Evolutionary conservation across 2,888 invertebrate species (phyloP).

Genomic region (Timandra comae): DNA sequence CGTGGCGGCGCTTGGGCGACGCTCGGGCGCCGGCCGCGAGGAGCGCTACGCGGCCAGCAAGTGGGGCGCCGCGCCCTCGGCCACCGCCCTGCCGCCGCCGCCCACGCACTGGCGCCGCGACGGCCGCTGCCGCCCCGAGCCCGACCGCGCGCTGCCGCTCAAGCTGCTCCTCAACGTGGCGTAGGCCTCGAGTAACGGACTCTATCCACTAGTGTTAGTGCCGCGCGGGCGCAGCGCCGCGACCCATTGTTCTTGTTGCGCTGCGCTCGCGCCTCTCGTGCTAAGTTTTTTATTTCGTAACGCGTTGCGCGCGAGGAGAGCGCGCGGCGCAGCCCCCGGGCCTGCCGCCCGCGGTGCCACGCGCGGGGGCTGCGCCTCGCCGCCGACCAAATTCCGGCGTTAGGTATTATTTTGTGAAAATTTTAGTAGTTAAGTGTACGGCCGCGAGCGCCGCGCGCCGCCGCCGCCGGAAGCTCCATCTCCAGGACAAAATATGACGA

Average conservation of each 20-base stretch:
- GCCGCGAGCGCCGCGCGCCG: conserved; percentile 29
- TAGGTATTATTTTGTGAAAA: conserved; percentile 76
- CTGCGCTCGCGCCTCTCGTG: conserved; percentile 51
- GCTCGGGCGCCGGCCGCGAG: conserved; percentile 34
- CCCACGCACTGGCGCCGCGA: conserved; percentile 84
- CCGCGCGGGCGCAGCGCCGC: conserved; percentile 40
- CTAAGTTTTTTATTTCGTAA: conserved; percentile 68
- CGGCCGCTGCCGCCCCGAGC: conserved; percentile 65
- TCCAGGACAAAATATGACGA: conserved; percentile 48
- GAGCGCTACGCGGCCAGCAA: conserved; percentile 83
- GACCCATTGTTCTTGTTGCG: conserved; percentile 27
- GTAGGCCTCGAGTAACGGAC: conserved; percentile 47
- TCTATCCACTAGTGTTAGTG: conserved; percentile 55
- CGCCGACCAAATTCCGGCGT: conserved; percentile 69
- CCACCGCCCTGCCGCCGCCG: conserved; percentile 86
- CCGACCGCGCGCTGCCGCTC: conserved; percentile 77
- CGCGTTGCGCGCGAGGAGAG: conserved; percentile 50
- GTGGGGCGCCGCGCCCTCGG: conserved; percentile 88
- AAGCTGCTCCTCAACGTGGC: conserved; percentile 80
- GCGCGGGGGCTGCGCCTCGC: conserved; percentile 41
- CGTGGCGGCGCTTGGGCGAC: conserved; percentile 24
- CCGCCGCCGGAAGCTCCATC: conserved; percentile 24
- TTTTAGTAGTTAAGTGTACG: conserved; percentile 70
- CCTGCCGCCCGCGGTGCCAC: conserved; percentile 47
- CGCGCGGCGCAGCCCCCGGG: conserved; percentile 52